Evolutionary conservation across 1,140 invertebrate genomes (phyloP).

Genomic region (Saccostrea glomerata): DNA sequence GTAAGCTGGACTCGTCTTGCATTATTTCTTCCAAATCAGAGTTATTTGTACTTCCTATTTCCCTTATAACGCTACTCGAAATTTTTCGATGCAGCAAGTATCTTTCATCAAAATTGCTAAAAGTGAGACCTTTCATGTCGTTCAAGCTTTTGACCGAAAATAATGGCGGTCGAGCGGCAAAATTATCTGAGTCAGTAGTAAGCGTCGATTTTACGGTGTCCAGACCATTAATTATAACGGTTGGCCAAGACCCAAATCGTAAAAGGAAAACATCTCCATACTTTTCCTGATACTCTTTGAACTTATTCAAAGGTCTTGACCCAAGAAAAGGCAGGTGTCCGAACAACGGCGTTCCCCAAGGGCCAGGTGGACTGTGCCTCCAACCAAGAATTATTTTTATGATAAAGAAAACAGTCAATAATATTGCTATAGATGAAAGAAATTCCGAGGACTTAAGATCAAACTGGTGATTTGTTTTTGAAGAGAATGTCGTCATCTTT

Average conservation of each 20-base stretch:
- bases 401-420: not conserved
- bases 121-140: conserved; percentile 42
- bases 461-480: too few relatives aligned
- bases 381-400: not conserved
- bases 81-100: conserved; percentile 55
- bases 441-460: too few relatives aligned
- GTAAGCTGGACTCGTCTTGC: conserved; percentile 45
- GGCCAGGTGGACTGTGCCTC: conserved; percentile 60
- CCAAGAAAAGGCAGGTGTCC: conserved; percentile 66
- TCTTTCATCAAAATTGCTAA: conserved; percentile 45
- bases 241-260: conserved; percentile 56
- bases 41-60: conserved; percentile 49
- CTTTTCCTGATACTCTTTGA: conserved; percentile 47
- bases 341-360: conserved; percentile 62
- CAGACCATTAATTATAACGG: conserved; percentile 60
- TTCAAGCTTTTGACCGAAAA: conserved; percentile 35
- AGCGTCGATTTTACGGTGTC: conserved; percentile 60
- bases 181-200: conserved; percentile 52
- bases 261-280: conserved; percentile 66
- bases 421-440: not conserved
- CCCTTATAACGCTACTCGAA: conserved; percentile 48
- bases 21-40: conserved; percentile 53
- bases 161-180: conserved; percentile 60
- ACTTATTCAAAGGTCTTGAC: conserved; percentile 46
- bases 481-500: too few relatives aligned